Base-by-base conservation (phyloP, 23 tunicate genomes). In the Phallusia fumigata region DNA sequence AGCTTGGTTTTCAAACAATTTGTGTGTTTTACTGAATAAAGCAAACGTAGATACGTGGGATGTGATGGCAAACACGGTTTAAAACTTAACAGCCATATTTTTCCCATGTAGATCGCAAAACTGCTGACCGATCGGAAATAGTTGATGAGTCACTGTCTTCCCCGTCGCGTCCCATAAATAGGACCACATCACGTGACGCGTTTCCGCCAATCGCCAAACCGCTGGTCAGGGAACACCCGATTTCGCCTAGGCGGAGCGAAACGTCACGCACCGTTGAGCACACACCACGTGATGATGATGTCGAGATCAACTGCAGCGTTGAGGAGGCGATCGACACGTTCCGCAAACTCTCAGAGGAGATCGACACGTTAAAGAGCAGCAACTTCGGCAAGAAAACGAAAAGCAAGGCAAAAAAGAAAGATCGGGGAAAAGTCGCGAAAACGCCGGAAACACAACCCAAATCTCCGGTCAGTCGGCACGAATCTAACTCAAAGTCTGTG, bases 241-340 rank as follows among this genome's bases (percentile, higher is more conserved):
- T 5, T 10, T 40, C 47, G 10, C 47, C 47, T 10, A 5, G 47
- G 10, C 47, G 8, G 8, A 40, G 47, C 47, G 47, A 58, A 24
- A 1, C 3, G 11, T 58, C 69, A 1, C 69, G 69, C 28, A 58
- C 26, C 69, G 69, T 16, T 24, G 69, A 58, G 69, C 69, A 58
- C 69, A 24, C 69, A 58, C 28, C 69, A 58, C 69, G 69, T 58
- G 69, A 58, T 16, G 69, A 58, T 21, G 89, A 85, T 11, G 24
- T 80, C 32, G 76, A 76, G 0, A 79, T 79, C 34, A 76, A 76
- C 45, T 87, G 53, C 82, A 87, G 75, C 80, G 86, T 51, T n/a
- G 91, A 87, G 44, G 91, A 87, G 52, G 91, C 91, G 0, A 87
- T 87, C 33, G 78, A 87, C 45, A 81, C 82, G 16, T 87, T 87